Base-by-base conservation (phyloP, 2,113 vertebrate species). In the Peucedramus taeniatus region DNA sequence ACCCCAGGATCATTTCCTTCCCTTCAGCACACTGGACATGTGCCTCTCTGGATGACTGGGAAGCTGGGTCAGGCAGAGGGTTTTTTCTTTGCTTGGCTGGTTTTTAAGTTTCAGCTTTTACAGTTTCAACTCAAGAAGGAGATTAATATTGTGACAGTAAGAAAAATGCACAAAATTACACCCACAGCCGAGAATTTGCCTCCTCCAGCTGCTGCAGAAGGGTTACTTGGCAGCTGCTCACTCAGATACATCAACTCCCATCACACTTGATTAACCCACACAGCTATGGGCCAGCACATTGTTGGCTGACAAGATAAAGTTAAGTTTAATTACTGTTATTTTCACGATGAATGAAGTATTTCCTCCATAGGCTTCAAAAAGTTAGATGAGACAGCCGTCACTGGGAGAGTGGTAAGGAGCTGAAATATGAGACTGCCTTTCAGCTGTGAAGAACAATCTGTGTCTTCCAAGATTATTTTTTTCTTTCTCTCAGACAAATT, bases 251-350 rank as follows among this genome's bases (percentile, higher is more conserved):
- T 90, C 94, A 74, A 64, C 91, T 89, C 8, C 86, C 61, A 57
- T 94, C 91, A 96, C 82, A 96, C 94, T 97, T 94, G 97, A 81
- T 97, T 97, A 97, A 97, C 96, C 95, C 91, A 89, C 96, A 78
- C 82, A 94, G 90, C 96, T 90, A 95, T 72, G 91, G 94, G 89
- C 94, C 93, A 95, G 86, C 96, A 80, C 72, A 42, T 77, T 72
- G 88, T 91, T 97, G 83, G 85, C 96, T 97, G 94, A 96, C 95
- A 95, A 97, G 96, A 97, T 83, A 96, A 94, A 96, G 94, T 96
- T 94, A 97, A 96, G 90, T 97, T 98, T 98, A 98, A 97, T 98
- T 97, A 97, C 95, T 95, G 84, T 97, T 97, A 97, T 96, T 97
- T 97, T 96, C 96, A 95, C 72, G 15, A 93, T 96, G 90, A 97